Evolutionary conservation across 2,888 invertebrate species (phyloP).

Genomic region (Leptothorax acervorum): DNA sequence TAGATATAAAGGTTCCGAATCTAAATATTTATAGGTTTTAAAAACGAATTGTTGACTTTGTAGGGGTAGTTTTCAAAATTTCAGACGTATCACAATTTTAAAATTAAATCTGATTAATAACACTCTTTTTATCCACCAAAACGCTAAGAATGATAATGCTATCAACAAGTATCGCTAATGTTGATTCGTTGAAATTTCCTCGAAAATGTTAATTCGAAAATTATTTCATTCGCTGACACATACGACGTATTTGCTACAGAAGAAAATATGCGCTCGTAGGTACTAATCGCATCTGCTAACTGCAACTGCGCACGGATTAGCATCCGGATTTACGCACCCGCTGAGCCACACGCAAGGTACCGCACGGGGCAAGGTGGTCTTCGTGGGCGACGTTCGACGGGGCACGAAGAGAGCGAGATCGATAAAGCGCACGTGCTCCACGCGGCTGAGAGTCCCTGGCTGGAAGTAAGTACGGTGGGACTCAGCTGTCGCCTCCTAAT

Average conservation of each 20-base stretch:
- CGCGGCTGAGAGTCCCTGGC: constrained; percentile 82
- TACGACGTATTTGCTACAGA: background rate
- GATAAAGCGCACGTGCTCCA: constrained; percentile 81
- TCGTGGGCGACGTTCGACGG: constrained; percentile 67
- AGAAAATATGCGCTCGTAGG: background rate
- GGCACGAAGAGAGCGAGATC: constrained; percentile 71
- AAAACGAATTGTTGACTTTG: background rate
- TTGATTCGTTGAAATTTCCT: background rate
- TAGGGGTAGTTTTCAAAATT: background rate
- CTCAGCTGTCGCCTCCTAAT: constrained; percentile 86
- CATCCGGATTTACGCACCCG: constrained; percentile 52
- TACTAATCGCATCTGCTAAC: background rate
- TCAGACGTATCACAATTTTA: background rate
- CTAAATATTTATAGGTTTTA: background rate
- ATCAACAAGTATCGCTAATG: background rate
- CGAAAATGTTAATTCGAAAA: background rate
- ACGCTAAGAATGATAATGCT: background rate
- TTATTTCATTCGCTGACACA: background rate
- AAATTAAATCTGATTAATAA: background rate
- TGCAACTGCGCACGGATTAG: constrained; percentile 14
- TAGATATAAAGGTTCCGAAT: background rate
- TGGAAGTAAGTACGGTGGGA: constrained; percentile 84
- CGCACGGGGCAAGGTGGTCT: constrained; percentile 66
- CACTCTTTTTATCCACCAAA: background rate
- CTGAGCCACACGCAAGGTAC: constrained; percentile 46